Percentiles rank a stretch among this genome's conserved stretches.
Evolutionary conservation across 2,797 vertebrate species (phyloP).

Genomic region (Simalia tracyae): DNA sequence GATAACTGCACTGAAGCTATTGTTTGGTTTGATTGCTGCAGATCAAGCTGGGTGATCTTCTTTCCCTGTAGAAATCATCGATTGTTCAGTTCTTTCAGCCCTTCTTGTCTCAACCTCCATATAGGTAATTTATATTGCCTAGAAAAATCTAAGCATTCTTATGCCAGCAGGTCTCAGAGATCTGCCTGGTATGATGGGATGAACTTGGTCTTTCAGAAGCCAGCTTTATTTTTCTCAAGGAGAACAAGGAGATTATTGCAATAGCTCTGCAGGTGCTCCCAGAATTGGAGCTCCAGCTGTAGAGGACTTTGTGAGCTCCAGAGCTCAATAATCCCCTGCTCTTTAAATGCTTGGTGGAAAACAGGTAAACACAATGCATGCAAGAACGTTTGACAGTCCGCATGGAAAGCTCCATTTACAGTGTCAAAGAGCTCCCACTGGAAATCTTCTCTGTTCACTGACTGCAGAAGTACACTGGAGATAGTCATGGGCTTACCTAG

Average conservation of each 20-base stretch:
- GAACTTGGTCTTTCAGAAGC: background rate
- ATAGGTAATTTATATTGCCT: background rate
- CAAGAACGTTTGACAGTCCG: too few relatives aligned
- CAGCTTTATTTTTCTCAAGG: background rate
- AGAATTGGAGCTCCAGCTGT: background rate
- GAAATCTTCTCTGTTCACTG: too few relatives aligned
- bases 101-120: background rate
- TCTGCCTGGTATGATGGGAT: background rate
- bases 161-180: background rate
- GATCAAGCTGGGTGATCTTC: background rate
- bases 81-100: background rate
- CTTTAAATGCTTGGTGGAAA: background rate
- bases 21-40: background rate
- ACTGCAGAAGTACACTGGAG: too few relatives aligned
- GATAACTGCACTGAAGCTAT: background rate
- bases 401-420: too few relatives aligned
- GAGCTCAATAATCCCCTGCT: background rate
- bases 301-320: background rate
- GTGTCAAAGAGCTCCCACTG: too few relatives aligned
- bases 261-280: background rate
- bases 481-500: too few relatives aligned
- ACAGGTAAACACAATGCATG: background rate
- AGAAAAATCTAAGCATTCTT: background rate
- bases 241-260: background rate
- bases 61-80: background rate